Conservation (phyloP, 2,888 invertebrate genomes). For the Falcaria lacertinaria region DNA sequence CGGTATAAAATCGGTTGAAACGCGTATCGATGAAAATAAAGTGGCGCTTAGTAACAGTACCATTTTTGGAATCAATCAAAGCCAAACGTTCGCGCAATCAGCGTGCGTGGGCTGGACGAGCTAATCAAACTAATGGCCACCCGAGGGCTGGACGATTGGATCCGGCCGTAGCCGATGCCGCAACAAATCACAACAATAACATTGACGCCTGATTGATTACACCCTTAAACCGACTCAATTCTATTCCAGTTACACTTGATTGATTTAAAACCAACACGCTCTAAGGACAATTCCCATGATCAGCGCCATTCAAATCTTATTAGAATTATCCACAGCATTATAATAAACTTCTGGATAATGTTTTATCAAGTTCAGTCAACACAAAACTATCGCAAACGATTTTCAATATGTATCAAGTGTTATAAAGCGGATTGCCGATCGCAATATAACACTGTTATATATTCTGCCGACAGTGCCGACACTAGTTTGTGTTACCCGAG, state of each 20-base stretch:
- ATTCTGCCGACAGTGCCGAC: not conserved
- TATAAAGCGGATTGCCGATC: not conserved
- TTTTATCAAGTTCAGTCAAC: not conserved
- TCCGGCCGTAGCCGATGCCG: conserved; percentile 38
- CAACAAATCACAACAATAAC: conserved; percentile 74
- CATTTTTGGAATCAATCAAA: conserved; percentile 73
- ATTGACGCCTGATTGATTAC: conserved; percentile 65
- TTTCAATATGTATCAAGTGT: not conserved
- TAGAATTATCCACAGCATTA: no score
- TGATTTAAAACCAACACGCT: conserved; percentile 46
- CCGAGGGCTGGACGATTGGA: conserved; percentile 33
- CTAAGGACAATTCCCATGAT: no score
- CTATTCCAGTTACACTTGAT: conserved; percentile 54
- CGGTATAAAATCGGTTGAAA: conserved; percentile 9
- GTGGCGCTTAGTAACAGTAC: conserved; percentile 41
- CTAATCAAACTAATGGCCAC: conserved; percentile 71
- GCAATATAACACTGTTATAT: not conserved
- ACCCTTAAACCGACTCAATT: conserved; percentile 50
- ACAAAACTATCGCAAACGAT: not conserved
- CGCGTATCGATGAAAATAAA: conserved; percentile 37
- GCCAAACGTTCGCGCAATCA: conserved; percentile 64
- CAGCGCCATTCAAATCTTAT: no score
- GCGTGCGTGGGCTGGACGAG: conserved; percentile 65
- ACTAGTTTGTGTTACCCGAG: not conserved
- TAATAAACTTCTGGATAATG: conserved; percentile 3